Base-by-base conservation (phyloP, 2,888 invertebrate genomes). In the Andricus quercusramuli region DNA sequence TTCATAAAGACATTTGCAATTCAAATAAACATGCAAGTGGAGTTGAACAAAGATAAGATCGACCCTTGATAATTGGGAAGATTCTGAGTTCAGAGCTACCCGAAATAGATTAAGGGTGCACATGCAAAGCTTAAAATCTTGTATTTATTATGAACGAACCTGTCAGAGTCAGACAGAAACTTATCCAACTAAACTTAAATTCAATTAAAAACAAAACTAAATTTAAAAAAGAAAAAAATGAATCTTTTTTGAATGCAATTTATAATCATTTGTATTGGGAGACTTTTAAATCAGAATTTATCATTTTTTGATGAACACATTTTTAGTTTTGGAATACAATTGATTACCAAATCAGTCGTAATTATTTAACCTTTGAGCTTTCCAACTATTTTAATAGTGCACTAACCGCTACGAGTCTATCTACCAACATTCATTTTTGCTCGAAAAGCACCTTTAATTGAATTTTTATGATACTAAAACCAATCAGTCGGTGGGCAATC, bases 21-120 rank as follows among this genome's bases (percentile, higher is more conserved):
- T 70, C 51, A 70, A 51, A 17, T n/a, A 70, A 47, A 29, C 15
- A 67, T 67, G 41, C 47, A 70, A 47, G 51, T 25, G 47, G 70
- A 41, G n/a, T 13, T 22, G 11, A 67, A 44, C n/a, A 22, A 67
- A 66, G 41, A 5, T 11, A 15, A n/a, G 20, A 37, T 32, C n/a
- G 20, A 66, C 32, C n/a, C 32, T 66, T 32, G 9, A 37, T 41
- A 32, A 66, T 66, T 66, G 41, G 11, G 22, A 22, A 59, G 59
- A 59, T 51, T 20, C 8, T 6, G 20, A 51, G 51, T 51, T 20
- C 2, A 20, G 51, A 51, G 51, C 2, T 20, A 51, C 20, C 51
- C 25, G 20, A 51, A 11, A 22, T n/a, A 1, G 1, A 25, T 25
- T 56, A 62, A 62, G 62, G 25, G n/a, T 62, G 15, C 25, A 22